phyloP scores from a whole-genome alignment of 2,113 vertebrate genomes.

The Halcyon malimbica region DNA sequence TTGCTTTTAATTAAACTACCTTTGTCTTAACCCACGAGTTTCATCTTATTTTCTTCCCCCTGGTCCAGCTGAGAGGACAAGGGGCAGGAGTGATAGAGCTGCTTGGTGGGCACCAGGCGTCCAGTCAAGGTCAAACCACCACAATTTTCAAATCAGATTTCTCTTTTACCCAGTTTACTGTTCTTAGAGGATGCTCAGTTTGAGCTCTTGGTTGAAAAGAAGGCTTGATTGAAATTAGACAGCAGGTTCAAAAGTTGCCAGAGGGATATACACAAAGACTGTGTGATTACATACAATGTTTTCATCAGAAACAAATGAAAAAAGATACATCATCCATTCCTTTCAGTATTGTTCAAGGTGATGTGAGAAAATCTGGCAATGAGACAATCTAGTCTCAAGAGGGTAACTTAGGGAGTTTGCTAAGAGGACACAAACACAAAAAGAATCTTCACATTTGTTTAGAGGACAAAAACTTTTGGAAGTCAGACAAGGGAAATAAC shows the following conservation, averaged over 20 bases:
- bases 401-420: not conserved
- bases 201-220: not conserved
- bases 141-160: not conserved
- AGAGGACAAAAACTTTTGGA: not conserved
- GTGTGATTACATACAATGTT: not conserved
- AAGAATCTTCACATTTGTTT: not conserved
- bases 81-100: too few relatives aligned
- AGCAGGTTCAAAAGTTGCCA: not conserved
- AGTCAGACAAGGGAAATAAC: not conserved
- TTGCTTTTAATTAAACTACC: too few relatives aligned
- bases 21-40: too few relatives aligned
- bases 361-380: not conserved
- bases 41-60: too few relatives aligned
- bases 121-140: too few relatives aligned
- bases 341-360: not conserved
- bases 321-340: not conserved
- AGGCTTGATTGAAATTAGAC: not conserved
- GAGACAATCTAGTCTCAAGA: fast-evolving
- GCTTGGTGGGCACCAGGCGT: too few relatives aligned
- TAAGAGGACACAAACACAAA: not conserved
- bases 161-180: not conserved
- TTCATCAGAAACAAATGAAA: not conserved
- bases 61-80: too few relatives aligned
- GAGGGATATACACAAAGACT: not conserved
- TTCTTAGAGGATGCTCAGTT: not conserved